Evolutionary conservation across 2,888 invertebrate species (phyloP).

Genomic region (Cylloceria caligata): DNA sequence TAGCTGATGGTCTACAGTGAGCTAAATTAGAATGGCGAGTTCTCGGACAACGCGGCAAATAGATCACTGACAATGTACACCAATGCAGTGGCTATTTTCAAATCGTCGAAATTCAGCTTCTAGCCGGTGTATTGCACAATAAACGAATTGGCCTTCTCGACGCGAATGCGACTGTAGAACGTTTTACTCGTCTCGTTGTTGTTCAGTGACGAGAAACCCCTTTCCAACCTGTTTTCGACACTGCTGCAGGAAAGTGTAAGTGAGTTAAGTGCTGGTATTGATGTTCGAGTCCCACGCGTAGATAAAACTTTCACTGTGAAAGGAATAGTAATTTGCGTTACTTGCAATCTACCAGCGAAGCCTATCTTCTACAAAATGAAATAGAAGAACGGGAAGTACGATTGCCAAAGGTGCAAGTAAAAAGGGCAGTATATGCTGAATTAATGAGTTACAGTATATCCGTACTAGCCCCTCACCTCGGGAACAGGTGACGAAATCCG

Average conservation of each 20-base stretch:
- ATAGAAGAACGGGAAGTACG: constrained; percentile 12
- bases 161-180: background rate
- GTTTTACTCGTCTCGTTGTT: background rate
- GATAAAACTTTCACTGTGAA: constrained; percentile 30
- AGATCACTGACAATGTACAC: background rate
- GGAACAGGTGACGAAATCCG: constrained; percentile 1
- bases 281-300: constrained; percentile 41
- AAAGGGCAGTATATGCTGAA: background rate
- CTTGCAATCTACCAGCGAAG: constrained; percentile 21
- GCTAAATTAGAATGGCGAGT: background rate
- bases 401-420: constrained; percentile 4
- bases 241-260: background rate
- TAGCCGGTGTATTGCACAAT: constrained; percentile 19
- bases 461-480: background rate
- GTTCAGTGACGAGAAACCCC: constrained; percentile 1
- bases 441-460: constrained; percentile 9
- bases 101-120: constrained; percentile 11
- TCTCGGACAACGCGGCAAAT: background rate
- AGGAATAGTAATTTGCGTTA: background rate
- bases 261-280: background rate
- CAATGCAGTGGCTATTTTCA: constrained; percentile 2
- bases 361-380: constrained; percentile 3
- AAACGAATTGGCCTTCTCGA: constrained; percentile 25
- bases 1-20: background rate
- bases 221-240: background rate